Evolutionary conservation across 2,888 invertebrate genomes (phyloP).

Genomic region (Choristoneura rosaceana): DNA sequence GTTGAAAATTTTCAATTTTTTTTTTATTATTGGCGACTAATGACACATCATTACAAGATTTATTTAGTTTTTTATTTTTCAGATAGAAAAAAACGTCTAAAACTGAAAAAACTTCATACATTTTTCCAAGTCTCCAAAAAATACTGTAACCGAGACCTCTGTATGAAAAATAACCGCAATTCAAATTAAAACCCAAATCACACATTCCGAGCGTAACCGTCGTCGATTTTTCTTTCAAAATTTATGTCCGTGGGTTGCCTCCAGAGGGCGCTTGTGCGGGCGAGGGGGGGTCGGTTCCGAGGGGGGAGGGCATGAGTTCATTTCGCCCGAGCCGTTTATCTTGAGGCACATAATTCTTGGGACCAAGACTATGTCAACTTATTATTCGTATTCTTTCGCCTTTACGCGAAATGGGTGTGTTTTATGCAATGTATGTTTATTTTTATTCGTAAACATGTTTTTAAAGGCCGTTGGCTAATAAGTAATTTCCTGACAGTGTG

Average conservation of each 20-base stretch:
- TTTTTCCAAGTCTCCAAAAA: not conserved
- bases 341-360: conserved; percentile 88
- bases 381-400: conserved; percentile 86
- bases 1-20: not conserved
- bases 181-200: conserved; percentile 84
- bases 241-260: conserved; percentile 78
- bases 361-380: conserved; percentile 86
- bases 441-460: conserved; percentile 25
- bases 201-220: conserved; percentile 79
- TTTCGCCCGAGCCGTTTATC: conserved; percentile 90
- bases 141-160: conserved; percentile 7
- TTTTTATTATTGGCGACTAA: not conserved
- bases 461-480: not conserved
- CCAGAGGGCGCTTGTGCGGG: conserved; percentile 63
- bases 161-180: conserved; percentile 53
- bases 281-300: conserved; percentile 47
- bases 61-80: no score
- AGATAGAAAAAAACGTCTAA: no score
- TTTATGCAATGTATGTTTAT: conserved; percentile 8
- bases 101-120: not conserved
- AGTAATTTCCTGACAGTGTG: conserved; percentile 12
- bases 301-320: conserved; percentile 86
- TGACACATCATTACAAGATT: no score
- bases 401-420: conserved; percentile 80
- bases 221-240: conserved; percentile 84